Evolutionary conservation across 2,113 vertebrate genomes (phyloP), one percentile per base, ranked within the genome.

Genomic region (Cathartes aura): DNA sequence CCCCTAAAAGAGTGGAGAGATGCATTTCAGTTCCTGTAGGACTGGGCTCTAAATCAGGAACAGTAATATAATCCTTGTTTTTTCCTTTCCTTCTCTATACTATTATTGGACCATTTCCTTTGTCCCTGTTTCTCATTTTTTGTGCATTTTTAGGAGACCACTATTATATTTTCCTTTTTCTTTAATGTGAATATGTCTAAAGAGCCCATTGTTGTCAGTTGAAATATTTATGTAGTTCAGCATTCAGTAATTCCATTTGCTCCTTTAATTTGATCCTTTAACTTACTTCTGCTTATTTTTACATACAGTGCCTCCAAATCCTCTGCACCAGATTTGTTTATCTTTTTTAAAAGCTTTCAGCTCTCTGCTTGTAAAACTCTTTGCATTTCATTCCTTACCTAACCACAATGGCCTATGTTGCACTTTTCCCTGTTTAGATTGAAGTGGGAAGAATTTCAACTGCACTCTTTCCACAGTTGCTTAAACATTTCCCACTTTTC

Each of bases 241-340:
- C 95, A 79, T 95, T 92, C 84, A 89, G 82, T 96, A 97, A 92
- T 95, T 96, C 93, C 86, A 90, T 89, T 98, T 97, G 89, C 53
- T 94, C 91, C 92, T 95, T 94, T 97, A 95, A 97, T 93, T 96
- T 93, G 97, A 94, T 97, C 89, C 89, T 94, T 97, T 95, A 96
- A 93, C 84, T 97, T 96, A 93, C 68, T 97, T 97, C 92, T 97
- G 93, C 91, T 98, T 97, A 96, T 97, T 97, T 98, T 98, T 97
- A 95, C 87, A 87, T 89, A 96, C 94, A 87, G 93, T 66, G 92
- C 79, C 90, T 98, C 87, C 73, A 96, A 97, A 70, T 91, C 79
- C 83, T 90, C 67, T 86, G 64, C 73, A 80, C 82, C 89, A 87
- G 87, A 86, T 97, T 95, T 97, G 93, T 97, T 96, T 97, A 94